These are phyloP conservation scores for Puffinus mauretanicus DNA, from an alignment of 2,113 vertebrate genomes.

Conservation along the genomic window DNA sequence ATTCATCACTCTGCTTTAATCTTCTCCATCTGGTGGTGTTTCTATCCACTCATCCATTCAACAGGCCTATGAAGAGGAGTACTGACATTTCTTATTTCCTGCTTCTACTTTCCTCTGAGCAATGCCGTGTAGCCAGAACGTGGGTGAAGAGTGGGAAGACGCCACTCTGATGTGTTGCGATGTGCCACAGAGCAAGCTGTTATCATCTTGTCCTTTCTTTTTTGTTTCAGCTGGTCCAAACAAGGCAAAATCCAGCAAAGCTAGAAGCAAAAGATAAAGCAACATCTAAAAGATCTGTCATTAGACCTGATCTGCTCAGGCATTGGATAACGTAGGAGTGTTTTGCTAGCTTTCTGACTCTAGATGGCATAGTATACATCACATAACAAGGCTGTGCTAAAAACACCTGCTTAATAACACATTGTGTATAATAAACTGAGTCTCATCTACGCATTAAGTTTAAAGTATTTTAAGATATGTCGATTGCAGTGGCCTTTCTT, in stretches of 20 bases:
- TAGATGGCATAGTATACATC: not conserved
- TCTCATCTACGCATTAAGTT: not conserved
- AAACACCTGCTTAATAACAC: not conserved
- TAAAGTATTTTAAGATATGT: not conserved
- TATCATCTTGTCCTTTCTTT: not conserved
- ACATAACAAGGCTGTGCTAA: not conserved
- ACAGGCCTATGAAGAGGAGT: not conserved
- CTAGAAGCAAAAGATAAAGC: not conserved
- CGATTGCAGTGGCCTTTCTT: not conserved
- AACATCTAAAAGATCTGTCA: not conserved
- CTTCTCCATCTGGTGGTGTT: not conserved
- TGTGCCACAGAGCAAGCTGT: not conserved
- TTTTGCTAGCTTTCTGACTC: not conserved
- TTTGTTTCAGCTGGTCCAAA: not conserved
- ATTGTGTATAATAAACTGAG: not conserved
- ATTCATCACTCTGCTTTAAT: not conserved
- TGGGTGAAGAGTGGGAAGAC: fast-evolving
- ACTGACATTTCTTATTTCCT: not conserved
- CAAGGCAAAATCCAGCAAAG: not conserved
- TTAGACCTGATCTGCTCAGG: not conserved
- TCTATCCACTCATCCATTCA: not conserved
- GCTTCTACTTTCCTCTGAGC: not conserved
- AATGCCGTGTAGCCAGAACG: fast-evolving
- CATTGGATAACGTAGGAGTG: fast-evolving
- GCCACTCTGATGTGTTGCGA: not conserved